Percentiles rank a stretch among this genome's conserved stretches.
These are phyloP conservation scores for Drosophila pallidifrons DNA, from an alignment of 1,140 invertebrate genomes.

Conservation along the genomic window DNA sequence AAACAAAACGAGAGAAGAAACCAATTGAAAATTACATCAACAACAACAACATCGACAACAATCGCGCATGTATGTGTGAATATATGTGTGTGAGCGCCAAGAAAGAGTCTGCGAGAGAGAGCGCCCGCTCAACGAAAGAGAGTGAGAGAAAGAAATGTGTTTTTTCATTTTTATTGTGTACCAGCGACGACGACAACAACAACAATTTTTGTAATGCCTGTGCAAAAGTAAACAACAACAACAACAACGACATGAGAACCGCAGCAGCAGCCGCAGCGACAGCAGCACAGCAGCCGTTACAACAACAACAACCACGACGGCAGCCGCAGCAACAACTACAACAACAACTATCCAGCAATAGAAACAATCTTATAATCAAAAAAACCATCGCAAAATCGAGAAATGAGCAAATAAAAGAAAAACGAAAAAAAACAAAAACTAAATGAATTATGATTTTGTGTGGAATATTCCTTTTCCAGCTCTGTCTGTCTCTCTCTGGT, in stretches of 20 bases:
- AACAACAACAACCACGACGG: conserved; percentile 49
- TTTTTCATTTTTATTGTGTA: conserved; percentile 77
- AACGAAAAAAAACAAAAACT: conserved; percentile 59
- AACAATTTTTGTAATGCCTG: conserved; percentile 47
- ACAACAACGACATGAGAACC: conserved; percentile 14
- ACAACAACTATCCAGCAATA: conserved; percentile 64
- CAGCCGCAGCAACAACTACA: conserved; percentile 35
- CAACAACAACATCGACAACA: conserved; percentile 52
- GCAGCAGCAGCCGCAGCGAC: conserved; percentile 12
- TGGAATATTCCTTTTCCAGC: conserved; percentile 66
- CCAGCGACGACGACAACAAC: conserved; percentile 26
- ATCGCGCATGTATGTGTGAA: conserved; percentile 62
- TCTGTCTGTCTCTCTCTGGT: conserved; percentile 42
- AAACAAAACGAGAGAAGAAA: conserved; percentile 25
- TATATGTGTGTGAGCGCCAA: conserved; percentile 70
- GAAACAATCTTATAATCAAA: conserved; percentile 76
- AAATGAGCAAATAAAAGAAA: conserved; percentile 83
- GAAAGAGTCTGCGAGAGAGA: conserved; percentile 16
- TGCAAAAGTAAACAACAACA: conserved; percentile 41
- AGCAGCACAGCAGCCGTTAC: conserved; percentile 48
- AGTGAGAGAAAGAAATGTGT: conserved; percentile 51
- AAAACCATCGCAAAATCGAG: conserved; percentile 72
- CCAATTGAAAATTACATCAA: conserved; percentile 41
- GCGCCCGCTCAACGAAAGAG: conserved; percentile 20
- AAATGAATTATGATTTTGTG: conserved; percentile 64